These are phyloP conservation scores for Flexamia atlantica DNA, from an alignment of 2,888 invertebrate species.

Conservation along the genomic window DNA sequence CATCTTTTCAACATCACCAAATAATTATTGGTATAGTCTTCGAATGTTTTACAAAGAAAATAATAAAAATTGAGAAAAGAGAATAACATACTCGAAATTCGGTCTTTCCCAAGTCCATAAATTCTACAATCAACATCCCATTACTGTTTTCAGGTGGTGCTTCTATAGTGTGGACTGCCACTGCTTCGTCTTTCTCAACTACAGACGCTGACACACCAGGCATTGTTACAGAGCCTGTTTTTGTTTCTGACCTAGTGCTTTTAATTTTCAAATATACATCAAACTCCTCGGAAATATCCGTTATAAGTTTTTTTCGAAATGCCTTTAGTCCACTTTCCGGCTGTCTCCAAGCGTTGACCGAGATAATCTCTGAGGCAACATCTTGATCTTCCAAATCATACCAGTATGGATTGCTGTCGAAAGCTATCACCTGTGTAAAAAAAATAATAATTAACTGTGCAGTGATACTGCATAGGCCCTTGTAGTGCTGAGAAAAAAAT, in stretches of 20 bases:
- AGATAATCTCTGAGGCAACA: conserved; percentile 45
- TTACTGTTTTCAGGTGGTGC: conserved; percentile 33
- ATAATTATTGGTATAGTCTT: too few relatives aligned
- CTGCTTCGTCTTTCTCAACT: conserved; percentile 36
- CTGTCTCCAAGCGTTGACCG: not conserved
- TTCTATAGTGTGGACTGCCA: conserved; percentile 39
- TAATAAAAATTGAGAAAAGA: too few relatives aligned
- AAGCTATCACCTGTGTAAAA: conserved; percentile 18
- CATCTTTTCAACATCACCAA: too few relatives aligned
- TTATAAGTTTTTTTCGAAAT: not conserved
- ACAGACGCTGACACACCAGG: not conserved
- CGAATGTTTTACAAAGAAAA: too few relatives aligned
- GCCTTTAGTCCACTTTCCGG: not conserved
- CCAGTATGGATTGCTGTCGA: conserved; percentile 51
- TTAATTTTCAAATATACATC: conserved; percentile 53
- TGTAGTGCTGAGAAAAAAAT: too few relatives aligned
- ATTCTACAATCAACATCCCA: conserved; percentile 49
- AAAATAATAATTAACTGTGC: too few relatives aligned
- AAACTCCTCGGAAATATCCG: conserved; percentile 11
- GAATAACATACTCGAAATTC: not conserved
- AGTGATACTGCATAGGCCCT: too few relatives aligned
- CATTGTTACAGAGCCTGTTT: conserved; percentile 34
- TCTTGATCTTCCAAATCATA: conserved; percentile 43
- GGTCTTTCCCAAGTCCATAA: conserved; percentile 1
- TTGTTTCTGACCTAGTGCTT: not conserved